Evolutionary conservation across 2,888 invertebrate genomes (phyloP).

Genomic region (Campoletis raptor): DNA sequence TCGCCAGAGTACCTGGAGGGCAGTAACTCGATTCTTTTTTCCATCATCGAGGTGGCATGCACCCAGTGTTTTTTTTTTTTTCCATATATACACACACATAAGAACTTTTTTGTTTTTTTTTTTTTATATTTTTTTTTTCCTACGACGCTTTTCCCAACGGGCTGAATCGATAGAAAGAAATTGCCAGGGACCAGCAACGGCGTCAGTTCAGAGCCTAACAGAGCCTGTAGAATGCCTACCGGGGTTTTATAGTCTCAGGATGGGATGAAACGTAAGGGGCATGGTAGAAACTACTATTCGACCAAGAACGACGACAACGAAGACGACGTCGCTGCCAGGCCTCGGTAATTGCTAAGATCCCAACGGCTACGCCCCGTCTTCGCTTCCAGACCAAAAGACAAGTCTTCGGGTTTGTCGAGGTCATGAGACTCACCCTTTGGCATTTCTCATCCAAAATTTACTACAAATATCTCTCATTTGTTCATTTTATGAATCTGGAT

Average conservation of each 20-base stretch:
- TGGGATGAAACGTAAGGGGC: conserved; percentile 17
- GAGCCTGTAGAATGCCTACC: conserved; percentile 59
- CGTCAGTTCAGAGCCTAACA: conserved; percentile 23
- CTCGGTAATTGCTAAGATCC: conserved; percentile 62
- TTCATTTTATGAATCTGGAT: not conserved
- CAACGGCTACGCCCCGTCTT: conserved; percentile 42
- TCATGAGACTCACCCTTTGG: conserved; percentile 34
- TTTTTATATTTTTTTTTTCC: conserved; percentile 11
- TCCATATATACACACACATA: conserved; percentile 15
- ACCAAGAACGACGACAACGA: conserved; percentile 47
- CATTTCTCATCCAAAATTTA: not conserved
- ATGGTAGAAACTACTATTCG: conserved; percentile 50
- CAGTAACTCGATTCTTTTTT: conserved; percentile 24
- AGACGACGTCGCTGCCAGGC: conserved; percentile 61
- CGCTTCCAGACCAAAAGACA: conserved; percentile 32
- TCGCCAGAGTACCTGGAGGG: conserved; percentile 22
- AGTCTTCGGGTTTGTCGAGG: conserved; percentile 54
- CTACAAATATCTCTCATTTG: not conserved
- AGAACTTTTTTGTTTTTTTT: not conserved
- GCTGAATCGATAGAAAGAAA: conserved; percentile 65
- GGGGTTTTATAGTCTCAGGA: conserved; percentile 38
- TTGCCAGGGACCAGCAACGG: conserved; percentile 51
- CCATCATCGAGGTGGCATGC: conserved; percentile 51
- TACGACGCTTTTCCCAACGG: conserved; percentile 30
- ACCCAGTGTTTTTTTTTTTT: conserved; percentile 21